These are phyloP conservation scores for Minunthozetes semirufus DNA, from an alignment of 2,888 invertebrate species.

Conservation along the genomic window DNA sequence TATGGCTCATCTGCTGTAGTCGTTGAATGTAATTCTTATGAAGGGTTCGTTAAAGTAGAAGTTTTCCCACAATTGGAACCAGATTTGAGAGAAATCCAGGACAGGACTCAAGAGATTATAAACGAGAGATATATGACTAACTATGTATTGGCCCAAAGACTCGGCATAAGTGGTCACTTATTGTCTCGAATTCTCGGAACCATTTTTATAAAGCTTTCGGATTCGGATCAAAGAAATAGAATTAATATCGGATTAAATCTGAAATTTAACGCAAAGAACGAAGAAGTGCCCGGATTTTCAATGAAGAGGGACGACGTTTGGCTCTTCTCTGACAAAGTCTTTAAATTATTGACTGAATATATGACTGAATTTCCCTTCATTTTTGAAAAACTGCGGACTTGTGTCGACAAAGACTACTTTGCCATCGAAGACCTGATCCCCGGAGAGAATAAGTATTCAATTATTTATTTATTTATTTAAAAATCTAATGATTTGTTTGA, in stretches of 20 bases:
- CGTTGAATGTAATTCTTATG: constrained; percentile 44
- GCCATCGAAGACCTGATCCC: constrained; percentile 64
- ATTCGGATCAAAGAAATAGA: constrained; percentile 44
- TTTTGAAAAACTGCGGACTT: constrained; percentile 56
- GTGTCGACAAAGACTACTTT: constrained; percentile 56
- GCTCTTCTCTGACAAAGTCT: constrained; percentile 70
- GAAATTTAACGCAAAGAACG: constrained; percentile 71
- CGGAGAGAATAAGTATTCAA: constrained; percentile 52
- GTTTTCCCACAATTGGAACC: constrained; percentile 56
- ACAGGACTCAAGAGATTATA: constrained; percentile 45
- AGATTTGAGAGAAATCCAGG: constrained; percentile 47
- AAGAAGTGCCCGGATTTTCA: constrained; percentile 51
- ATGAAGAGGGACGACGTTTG: constrained; percentile 53
- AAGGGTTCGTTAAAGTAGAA: constrained; percentile 58
- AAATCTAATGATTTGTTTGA: constrained; percentile 33
- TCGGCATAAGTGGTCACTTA: constrained; percentile 59
- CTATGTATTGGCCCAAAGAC: constrained; percentile 47
- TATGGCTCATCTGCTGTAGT: constrained; percentile 75
- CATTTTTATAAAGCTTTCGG: constrained; percentile 56
- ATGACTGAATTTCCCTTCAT: constrained; percentile 64
- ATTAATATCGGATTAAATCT: constrained; percentile 82
- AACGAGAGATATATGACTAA: constrained; percentile 46
- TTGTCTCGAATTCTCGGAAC: constrained; percentile 80
- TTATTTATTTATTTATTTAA: constrained; percentile 5
- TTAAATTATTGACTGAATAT: constrained; percentile 65